phyloP scores from a whole-genome alignment of 2,797 vertebrate species.

The Rhynchonycteris naso region DNA sequence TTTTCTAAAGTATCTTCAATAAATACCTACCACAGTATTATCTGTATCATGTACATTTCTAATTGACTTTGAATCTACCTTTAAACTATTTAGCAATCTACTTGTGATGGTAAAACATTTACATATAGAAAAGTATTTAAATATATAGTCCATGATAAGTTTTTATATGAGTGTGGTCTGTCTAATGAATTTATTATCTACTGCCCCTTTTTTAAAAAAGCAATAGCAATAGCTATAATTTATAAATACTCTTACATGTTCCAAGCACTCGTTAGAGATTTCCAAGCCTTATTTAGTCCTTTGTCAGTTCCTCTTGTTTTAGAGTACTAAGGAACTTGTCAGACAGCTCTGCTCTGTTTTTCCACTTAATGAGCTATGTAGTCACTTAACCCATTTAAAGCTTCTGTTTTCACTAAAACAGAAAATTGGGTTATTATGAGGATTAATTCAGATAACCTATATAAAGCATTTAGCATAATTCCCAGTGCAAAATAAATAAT shows the following conservation, averaged over 20 bases:
- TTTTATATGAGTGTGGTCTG: not conserved
- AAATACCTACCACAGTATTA: constrained; percentile 5
- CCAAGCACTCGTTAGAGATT: not conserved
- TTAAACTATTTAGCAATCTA: constrained; percentile 1
- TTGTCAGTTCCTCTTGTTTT: not conserved
- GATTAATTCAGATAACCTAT: constrained; percentile 7
- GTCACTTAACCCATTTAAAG: constrained; percentile 20
- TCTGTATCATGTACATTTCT: constrained; percentile 14
- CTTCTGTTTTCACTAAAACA: constrained; percentile 9
- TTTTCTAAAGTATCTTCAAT: constrained; percentile 35
- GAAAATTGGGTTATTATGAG: constrained; percentile 28
- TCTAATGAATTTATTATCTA: constrained; percentile 21
- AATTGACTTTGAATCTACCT: constrained; percentile 42
- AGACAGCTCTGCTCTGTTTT: constrained; percentile 7
- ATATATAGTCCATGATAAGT: not conserved
- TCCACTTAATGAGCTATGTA: not conserved
- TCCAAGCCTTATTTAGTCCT: not conserved
- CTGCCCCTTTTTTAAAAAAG: not conserved
- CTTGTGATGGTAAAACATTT: constrained; percentile 43
- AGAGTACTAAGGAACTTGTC: not conserved
- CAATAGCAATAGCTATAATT: not conserved
- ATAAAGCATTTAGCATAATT: not conserved
- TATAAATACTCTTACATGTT: not conserved
- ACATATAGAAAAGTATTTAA: not conserved
- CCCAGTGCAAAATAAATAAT: not conserved